phyloP scores from a whole-genome alignment of 2,797 vertebrate species.

The Cyclura pinguis region DNA sequence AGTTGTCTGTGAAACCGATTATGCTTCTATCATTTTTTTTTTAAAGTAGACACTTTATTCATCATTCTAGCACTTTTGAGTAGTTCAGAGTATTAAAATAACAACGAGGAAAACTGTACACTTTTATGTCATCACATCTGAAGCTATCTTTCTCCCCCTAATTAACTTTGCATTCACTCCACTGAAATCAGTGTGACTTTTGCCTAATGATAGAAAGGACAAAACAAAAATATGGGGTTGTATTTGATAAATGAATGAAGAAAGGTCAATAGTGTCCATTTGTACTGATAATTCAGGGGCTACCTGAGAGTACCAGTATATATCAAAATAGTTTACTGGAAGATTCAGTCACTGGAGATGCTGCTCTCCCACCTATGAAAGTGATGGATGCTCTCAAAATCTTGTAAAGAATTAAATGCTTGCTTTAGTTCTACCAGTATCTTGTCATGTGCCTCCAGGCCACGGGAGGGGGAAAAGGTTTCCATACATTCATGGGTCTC shows the following conservation, averaged over 20 bases:
- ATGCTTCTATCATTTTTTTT: slow-evolving; percentile 24
- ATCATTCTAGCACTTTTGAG: slow-evolving; percentile 35
- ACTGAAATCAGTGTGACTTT: neutral
- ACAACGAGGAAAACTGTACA: neutral
- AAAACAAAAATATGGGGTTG: neutral
- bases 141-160: neutral
- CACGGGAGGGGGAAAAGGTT: neutral
- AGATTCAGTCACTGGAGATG: neutral
- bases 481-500: slow-evolving; percentile 15
- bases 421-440: neutral
- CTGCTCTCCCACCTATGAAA: slow-evolving; percentile 34
- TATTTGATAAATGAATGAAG: slow-evolving; percentile 17
- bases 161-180: neutral
- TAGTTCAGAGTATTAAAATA: neutral
- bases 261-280: neutral
- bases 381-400: slow-evolving; percentile 20
- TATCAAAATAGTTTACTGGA: slow-evolving; percentile 22
- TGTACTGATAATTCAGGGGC: slow-evolving; percentile 16
- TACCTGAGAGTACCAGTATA: neutral
- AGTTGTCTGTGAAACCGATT: slow-evolving; percentile 21
- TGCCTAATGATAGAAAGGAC: neutral
- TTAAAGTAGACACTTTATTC: slow-evolving; percentile 30
- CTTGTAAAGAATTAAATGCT: slow-evolving; percentile 20
- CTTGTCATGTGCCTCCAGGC: slow-evolving; percentile 37
- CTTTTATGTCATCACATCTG: slow-evolving; percentile 15